phyloP scores from a whole-genome alignment of 2,888 invertebrate genomes.

The Flexamia atlantica region DNA sequence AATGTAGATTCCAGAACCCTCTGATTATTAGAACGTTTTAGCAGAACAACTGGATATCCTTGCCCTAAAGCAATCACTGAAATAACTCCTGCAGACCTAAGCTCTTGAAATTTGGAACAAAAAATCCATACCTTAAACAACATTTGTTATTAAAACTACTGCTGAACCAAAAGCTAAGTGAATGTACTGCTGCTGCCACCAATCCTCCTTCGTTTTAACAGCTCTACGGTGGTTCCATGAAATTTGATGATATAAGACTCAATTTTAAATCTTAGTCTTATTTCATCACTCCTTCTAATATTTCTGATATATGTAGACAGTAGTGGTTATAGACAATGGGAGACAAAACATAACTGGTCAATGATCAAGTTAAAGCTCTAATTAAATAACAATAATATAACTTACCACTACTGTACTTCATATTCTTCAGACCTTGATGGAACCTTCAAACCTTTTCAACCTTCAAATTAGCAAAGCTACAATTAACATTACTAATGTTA shows the following conservation, averaged over 20 bases:
- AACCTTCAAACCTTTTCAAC: background rate
- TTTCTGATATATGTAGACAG: background rate
- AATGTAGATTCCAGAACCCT: background rate
- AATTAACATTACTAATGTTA: background rate
- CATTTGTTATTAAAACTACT: conserved; percentile 9
- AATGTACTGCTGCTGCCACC: background rate
- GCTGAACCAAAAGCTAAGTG: background rate
- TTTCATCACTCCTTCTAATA: background rate
- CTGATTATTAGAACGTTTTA: background rate
- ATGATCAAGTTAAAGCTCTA: background rate
- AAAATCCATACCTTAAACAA: background rate
- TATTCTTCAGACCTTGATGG: background rate
- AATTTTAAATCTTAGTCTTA: background rate
- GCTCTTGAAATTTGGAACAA: background rate
- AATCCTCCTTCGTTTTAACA: conserved; percentile 10
- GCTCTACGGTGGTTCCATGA: background rate
- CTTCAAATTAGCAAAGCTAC: background rate
- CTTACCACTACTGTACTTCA: conserved; percentile 1
- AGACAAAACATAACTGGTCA: background rate
- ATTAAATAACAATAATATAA: background rate
- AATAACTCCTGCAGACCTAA: background rate
- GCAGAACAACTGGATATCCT: background rate
- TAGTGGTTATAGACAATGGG: background rate
- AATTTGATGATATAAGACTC: background rate
- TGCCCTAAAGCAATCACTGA: background rate